A percentile compares a stretch with the other conserved stretches of the same genome.
These are phyloP conservation scores for Pegoplata infirma DNA, from an alignment of 2,888 invertebrate species.

Conservation along the genomic window DNA sequence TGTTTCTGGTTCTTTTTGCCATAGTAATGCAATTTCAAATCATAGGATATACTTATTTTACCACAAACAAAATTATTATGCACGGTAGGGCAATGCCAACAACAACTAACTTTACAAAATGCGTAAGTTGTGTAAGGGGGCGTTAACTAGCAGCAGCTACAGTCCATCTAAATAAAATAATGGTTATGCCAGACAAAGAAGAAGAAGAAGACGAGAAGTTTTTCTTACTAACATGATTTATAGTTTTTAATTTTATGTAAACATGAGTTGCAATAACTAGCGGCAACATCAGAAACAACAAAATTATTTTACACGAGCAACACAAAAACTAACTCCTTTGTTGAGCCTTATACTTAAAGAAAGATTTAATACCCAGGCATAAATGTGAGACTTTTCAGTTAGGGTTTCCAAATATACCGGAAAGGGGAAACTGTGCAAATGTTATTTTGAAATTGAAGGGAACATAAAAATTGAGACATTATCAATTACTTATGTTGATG, in stretches of 20 bases:
- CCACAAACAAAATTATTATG: too few relatives aligned
- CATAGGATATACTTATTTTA: too few relatives aligned
- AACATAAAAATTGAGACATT: constrained; percentile 13
- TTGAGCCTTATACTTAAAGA: too few relatives aligned
- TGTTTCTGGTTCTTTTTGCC: neutral
- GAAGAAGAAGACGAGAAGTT: too few relatives aligned
- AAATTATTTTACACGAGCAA: neutral
- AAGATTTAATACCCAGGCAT: too few relatives aligned
- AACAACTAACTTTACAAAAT: too few relatives aligned
- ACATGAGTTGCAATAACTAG: constrained; percentile 30
- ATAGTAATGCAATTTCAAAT: too few relatives aligned
- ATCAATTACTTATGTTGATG: constrained; percentile 14
- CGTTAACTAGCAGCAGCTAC: constrained; percentile 25
- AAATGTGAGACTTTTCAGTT: too few relatives aligned
- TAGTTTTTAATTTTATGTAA: constrained; percentile 59
- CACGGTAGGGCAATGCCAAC: constrained; percentile 3
- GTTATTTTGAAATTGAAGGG: neutral
- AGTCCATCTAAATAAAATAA: constrained; percentile 26
- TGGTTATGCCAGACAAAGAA: constrained; percentile 40
- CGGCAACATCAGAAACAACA: neutral
- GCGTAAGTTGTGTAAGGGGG: constrained; percentile 8
- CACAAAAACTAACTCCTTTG: neutral
- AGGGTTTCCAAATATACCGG: neutral
- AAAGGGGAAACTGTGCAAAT: neutral
- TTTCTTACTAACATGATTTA: constrained; percentile 46